Evolutionary conservation across 2,797 vertebrate species (phyloP).

Genomic region (Psittacula derbiana): DNA sequence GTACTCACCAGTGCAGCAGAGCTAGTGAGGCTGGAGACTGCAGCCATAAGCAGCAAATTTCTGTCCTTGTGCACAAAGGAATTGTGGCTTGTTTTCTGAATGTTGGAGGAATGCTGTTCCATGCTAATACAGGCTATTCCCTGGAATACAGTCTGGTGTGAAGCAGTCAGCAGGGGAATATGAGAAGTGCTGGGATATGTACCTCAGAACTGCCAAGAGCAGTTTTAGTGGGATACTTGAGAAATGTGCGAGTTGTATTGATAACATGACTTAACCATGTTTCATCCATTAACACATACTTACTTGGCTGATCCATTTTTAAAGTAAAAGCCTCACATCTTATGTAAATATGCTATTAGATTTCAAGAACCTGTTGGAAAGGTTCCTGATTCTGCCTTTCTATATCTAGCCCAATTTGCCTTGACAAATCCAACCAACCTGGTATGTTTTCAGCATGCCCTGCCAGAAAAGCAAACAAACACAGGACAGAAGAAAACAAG

Average conservation of each 20-base stretch:
- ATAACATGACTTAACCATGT: neutral
- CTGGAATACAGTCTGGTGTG: neutral
- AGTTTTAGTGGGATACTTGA: neutral
- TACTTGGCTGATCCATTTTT: conserved; percentile 1
- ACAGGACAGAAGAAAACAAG: neutral
- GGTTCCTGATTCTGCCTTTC: neutral
- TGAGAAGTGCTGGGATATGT: rapidly evolving
- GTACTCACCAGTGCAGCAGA: neutral
- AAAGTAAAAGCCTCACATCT: neutral
- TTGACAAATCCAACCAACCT: neutral
- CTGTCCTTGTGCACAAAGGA: neutral
- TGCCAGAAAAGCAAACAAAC: neutral
- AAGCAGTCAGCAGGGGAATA: neutral
- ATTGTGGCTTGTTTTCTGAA: neutral
- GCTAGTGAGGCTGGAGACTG: neutral
- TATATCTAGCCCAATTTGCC: neutral
- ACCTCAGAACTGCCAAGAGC: neutral
- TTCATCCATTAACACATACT: neutral
- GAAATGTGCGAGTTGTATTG: neutral
- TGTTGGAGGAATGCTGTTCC: neutral
- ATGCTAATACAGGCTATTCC: neutral
- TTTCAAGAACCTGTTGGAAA: conserved; percentile 1
- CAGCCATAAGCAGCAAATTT: neutral
- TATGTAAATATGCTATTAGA: neutral
- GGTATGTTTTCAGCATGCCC: neutral